Evolutionary conservation across 2,113 vertebrate genomes (phyloP), one percentile per base, ranked within the genome.

Genomic region (Menura novaehollandiae): DNA sequence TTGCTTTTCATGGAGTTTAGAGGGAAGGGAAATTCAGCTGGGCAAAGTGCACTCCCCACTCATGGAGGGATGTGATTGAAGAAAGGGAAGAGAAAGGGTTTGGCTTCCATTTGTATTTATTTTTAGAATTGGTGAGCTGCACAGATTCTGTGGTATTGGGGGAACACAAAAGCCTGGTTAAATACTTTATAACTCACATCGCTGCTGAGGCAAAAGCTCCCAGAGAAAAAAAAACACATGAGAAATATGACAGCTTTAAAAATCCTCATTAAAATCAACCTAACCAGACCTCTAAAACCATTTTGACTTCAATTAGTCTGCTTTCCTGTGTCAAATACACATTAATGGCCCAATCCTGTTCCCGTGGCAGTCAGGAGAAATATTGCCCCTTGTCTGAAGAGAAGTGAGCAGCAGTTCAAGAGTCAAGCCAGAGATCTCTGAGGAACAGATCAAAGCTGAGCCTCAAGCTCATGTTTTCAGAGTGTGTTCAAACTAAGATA

Each of bases 201-300:
- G 6, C 46, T 81, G 39, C 43, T 39, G 16, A 59, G 49, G 83
- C 46, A 75, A 81, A 83, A 78, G n/a, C 35, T 85, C 72, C 37
- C n/a, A 44, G 33, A 84, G n/a, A 22, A 39, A 46, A 62, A 63
- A 76, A 81, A 15, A 19, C 6, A 26, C 14, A 17, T 10, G 37
- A 91, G 33, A 89, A 88, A 28, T 30, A 59, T 17, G 51, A 80
- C 44, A 93, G 90, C 68, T 91, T 84, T 47, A 94, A 91, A 92
- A 94, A 64, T 71, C 83, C 76, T 96, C 92, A 89, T 94, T 96
- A 96, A 94, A 94, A 91, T 68, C 88, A 93, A 75, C 83, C 80
- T 79, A 94, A 52, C 4, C 67, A 93, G 90, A 92, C 92, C 88
- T 92, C 72, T 93, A 35, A 56, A 92, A 72, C 44, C 64, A 53